These are phyloP conservation scores for Gymnocheta viridis DNA, from an alignment of 2,888 invertebrate genomes.

Conservation along the genomic window DNA sequence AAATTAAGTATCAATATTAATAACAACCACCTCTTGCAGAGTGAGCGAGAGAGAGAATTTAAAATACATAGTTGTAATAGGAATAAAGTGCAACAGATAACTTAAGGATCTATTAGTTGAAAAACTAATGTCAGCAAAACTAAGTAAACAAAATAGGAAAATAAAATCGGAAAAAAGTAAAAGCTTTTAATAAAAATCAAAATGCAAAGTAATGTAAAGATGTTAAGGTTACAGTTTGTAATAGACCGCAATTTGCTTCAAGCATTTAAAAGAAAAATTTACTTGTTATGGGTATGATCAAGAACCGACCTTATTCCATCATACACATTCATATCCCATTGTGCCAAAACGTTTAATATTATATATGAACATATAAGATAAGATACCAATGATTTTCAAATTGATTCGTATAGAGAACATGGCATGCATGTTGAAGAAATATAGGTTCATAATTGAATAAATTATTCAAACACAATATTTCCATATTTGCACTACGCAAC, in stretches of 20 bases:
- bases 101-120: neutral
- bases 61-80: constrained; percentile 21
- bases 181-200: neutral
- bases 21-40: constrained; percentile 21
- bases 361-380: constrained; percentile 2
- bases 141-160: neutral
- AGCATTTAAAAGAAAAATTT: neutral
- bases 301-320: neutral
- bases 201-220: neutral
- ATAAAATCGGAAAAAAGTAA: neutral
- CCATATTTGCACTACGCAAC: no score
- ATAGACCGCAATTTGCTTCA: neutral
- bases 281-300: neutral
- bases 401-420: neutral
- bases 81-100: constrained; percentile 33
- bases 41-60: constrained; percentile 34
- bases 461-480: neutral
- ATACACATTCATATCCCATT: constrained; percentile 59
- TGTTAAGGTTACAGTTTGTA: neutral
- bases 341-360: constrained; percentile 60
- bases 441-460: neutral
- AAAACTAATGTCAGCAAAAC: neutral
- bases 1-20: constrained; percentile 63
- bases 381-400: neutral
- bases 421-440: neutral